Conservation (phyloP, 2,888 invertebrate genomes). For the Rhagium mordax region DNA sequence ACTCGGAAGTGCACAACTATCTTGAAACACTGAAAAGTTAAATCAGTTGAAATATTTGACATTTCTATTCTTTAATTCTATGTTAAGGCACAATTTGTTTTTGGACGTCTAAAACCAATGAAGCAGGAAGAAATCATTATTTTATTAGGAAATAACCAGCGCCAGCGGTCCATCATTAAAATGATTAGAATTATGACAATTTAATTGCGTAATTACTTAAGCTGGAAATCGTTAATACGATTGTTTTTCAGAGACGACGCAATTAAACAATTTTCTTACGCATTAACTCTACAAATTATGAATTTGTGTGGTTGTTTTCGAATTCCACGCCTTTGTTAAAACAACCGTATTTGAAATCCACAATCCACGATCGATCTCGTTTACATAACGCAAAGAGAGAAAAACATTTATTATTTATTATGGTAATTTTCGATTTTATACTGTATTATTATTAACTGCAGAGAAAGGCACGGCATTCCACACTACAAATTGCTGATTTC, state of each 20-base stretch:
- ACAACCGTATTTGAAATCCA: not conserved
- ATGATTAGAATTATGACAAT: not conserved
- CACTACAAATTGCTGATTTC: conserved; percentile 36
- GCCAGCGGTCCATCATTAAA: not conserved
- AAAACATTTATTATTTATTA: conserved; percentile 36
- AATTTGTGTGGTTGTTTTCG: not conserved
- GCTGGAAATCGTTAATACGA: too few relatives aligned
- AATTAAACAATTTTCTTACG: too few relatives aligned
- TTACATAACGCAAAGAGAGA: conserved; percentile 31
- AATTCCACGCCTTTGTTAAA: not conserved
- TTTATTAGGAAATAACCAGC: too few relatives aligned
- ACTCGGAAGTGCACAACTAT: too few relatives aligned
- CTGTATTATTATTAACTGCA: conserved; percentile 34
- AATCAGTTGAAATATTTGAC: too few relatives aligned
- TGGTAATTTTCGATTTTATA: conserved; percentile 40
- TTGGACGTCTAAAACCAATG: too few relatives aligned
- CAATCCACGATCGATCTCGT: conserved; percentile 12
- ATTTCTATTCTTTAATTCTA: too few relatives aligned
- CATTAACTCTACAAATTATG: not conserved
- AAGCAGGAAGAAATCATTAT: too few relatives aligned
- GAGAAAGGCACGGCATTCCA: conserved; percentile 40
- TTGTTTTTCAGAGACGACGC: too few relatives aligned
- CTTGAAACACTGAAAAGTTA: too few relatives aligned
- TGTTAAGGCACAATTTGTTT: too few relatives aligned
- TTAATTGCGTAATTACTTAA: too few relatives aligned